phyloP scores from a whole-genome alignment of 1,140 invertebrate species.

The Drosophila sp. region DNA sequence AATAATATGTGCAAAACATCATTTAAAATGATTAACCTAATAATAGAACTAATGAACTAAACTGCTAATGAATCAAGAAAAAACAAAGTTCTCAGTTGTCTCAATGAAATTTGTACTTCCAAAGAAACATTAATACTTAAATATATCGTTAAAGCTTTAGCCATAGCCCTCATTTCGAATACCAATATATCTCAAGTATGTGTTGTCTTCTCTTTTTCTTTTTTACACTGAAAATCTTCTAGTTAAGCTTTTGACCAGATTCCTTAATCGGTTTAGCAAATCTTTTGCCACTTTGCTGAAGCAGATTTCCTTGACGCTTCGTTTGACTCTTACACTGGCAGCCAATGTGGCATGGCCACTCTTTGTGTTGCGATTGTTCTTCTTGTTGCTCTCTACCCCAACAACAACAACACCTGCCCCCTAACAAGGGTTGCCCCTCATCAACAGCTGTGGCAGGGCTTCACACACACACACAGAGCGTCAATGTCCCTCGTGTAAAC shows the following conservation, averaged over 20 bases:
- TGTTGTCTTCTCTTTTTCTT: not conserved
- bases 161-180: not conserved
- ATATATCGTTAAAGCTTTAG: not conserved
- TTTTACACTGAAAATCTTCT: constrained; percentile 2
- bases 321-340: constrained; percentile 30
- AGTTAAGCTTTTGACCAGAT: constrained; percentile 24
- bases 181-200: not conserved
- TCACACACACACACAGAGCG: constrained; percentile 21
- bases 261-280: constrained; percentile 29
- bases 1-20: not conserved
- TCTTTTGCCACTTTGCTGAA: constrained; percentile 38
- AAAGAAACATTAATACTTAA: not conserved
- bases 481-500: constrained; percentile 60
- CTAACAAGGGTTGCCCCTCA: constrained; percentile 17
- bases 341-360: constrained; percentile 26
- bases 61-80: not conserved
- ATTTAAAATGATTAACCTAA: not conserved
- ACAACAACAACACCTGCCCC: not conserved
- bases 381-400: constrained; percentile 7
- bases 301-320: constrained; percentile 57
- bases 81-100: not conserved
- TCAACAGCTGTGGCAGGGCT: constrained; percentile 47
- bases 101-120: not conserved
- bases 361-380: constrained; percentile 15
- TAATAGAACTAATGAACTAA: not conserved